phyloP scores from a whole-genome alignment of 2,797 vertebrate genomes.

The Cyprinella venusta region DNA sequence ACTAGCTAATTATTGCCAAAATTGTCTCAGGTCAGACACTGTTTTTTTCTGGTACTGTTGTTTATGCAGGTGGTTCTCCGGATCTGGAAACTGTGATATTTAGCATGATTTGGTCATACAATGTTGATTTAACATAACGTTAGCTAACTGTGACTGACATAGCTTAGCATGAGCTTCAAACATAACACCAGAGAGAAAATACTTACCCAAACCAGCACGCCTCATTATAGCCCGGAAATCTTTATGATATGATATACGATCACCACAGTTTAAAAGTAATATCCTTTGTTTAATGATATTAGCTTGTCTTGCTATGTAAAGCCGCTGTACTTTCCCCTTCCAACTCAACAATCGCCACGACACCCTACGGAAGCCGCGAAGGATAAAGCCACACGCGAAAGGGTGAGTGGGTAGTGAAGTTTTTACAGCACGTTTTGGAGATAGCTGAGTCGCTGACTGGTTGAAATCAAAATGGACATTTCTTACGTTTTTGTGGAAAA shows the following conservation, averaged over 20 bases:
- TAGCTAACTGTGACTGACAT: background rate
- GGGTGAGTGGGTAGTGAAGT: conserved; percentile 37
- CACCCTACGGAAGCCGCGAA: conserved; percentile 76
- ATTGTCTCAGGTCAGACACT: background rate
- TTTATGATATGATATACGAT: background rate
- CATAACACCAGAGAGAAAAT: conserved; percentile 41
- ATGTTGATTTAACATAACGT: background rate
- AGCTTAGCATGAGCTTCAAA: conserved; percentile 40
- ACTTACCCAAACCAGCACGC: conserved; percentile 77
- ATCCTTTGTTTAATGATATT: too few species aligned
- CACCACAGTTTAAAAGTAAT: background rate
- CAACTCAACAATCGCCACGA: conserved; percentile 71
- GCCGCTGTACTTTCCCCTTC: conserved; percentile 34
- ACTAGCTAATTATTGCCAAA: background rate
- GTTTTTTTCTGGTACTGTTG: background rate
- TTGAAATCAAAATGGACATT: background rate
- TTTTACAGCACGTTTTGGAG: background rate
- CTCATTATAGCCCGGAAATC: conserved; percentile 69
- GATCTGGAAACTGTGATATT: background rate
- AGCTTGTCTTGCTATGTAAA: background rate
- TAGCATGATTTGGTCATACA: background rate
- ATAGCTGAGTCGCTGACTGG: background rate
- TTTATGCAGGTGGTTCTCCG: background rate
- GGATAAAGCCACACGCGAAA: conserved; percentile 32
- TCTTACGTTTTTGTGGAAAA: background rate